A percentile compares a stretch with the other conserved stretches of the same genome.
These are phyloP conservation scores for Eulimnadia texana DNA, from an alignment of 1,140 invertebrate species.

Conservation along the genomic window DNA sequence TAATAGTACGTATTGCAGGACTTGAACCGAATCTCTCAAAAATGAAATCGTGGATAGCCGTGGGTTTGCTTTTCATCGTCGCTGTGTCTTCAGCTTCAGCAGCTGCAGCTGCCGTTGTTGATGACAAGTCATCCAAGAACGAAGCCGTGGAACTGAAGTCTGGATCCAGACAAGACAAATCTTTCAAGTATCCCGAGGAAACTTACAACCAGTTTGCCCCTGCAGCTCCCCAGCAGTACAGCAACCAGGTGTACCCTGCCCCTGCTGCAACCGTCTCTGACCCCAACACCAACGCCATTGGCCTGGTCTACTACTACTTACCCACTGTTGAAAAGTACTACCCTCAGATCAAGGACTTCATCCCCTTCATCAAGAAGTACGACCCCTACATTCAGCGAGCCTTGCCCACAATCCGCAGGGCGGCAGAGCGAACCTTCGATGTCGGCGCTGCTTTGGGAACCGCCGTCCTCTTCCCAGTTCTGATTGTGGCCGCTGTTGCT, in stretches of 20 bases:
- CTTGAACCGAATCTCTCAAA: too few relatives aligned
- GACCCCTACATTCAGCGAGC: neutral
- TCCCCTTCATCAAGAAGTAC: slow-evolving; percentile 10
- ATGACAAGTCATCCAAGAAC: neutral
- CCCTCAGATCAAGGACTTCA: slow-evolving; percentile 15
- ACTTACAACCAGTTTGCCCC: neutral
- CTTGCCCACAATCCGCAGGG: slow-evolving; percentile 8
- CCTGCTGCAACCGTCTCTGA: slow-evolving; percentile 6
- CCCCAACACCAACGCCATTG: slow-evolving; percentile 14
- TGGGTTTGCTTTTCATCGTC: too few relatives aligned
- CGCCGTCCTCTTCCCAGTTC: neutral
- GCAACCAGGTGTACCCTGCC: neutral
- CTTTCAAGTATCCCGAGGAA: neutral
- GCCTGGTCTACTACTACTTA: slow-evolving; percentile 16
- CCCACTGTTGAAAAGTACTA: slow-evolving; percentile 16
- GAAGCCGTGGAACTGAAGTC: neutral
- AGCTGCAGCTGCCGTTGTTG: neutral
- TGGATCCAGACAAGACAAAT: neutral
- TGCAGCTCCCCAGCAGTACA: neutral
- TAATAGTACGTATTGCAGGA: too few relatives aligned
- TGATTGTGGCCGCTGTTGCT: neutral
- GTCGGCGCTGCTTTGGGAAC: slow-evolving; percentile 4
- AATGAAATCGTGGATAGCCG: too few relatives aligned
- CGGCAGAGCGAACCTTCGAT: slow-evolving; percentile 1
- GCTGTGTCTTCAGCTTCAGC: neutral